Evolutionary conservation across 2,888 invertebrate species (phyloP), one percentile per base, ranked within the genome.

Genomic region (Thymelicus sylvestris): DNA sequence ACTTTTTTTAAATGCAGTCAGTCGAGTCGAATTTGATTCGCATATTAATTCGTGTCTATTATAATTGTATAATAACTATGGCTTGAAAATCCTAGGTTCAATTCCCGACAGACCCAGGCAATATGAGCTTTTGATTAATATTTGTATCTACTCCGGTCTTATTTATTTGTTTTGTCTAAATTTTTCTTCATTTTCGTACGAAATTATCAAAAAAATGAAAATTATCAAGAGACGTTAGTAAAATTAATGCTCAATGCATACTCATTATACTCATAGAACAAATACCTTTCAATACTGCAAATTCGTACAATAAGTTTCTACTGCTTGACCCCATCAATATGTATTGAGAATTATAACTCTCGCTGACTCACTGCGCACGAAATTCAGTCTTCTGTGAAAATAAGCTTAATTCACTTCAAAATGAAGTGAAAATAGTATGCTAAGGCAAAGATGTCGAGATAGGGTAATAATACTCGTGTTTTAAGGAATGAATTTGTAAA

Each of bases 371-470:
- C 62, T 60, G 44, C 65, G 64, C 66, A 61, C 55, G 57, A 66
- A 67, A 69, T 41, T 61, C 74, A 71, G 72, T 71, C 71, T 67
- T 60, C 72, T 71, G 71, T 72, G 61, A 75, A 76, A 77, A 77
- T 74, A 72, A 73, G 73, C 73, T 75, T 76, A 76, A 74, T 73
- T 73, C 74, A 67, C 67, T 72, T 67, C 76, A 77, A 79, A 79
- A 77, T 76, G 76, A 75, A 72, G 52, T 63, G 71, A 76, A 80
- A 81, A 80, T 77, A 75, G 71, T 76, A 61, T 61, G 55, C 47
- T 15, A 15, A 59, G 48, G 67, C 67, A 70, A 55, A 68, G 66
- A 70, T 67, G 76, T 76, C 74, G 77, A 62, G 38, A 13, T 31
- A 55, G 41, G 39, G 39, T 7, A 48, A 24, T 69, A 39, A 3